Conservation (phyloP, 2,888 invertebrate species). For the Conus canariensis region DNA sequence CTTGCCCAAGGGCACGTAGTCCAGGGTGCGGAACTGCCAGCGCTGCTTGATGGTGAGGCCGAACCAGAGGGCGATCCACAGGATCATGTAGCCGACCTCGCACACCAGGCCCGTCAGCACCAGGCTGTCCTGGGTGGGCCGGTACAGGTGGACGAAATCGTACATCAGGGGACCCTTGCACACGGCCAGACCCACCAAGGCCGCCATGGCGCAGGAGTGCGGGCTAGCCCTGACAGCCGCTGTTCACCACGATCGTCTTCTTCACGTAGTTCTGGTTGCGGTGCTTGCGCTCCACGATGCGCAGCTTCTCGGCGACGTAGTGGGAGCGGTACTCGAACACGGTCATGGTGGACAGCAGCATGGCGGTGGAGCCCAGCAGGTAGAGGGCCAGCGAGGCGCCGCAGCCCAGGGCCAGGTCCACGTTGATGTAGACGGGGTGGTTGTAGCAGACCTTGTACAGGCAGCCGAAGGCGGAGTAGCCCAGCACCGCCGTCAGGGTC, state of each 20-base stretch:
- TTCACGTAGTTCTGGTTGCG: slow-evolving; percentile 59
- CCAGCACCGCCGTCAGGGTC: slow-evolving; percentile 86
- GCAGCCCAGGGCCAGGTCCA: slow-evolving; percentile 70
- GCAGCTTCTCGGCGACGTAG: slow-evolving; percentile 73
- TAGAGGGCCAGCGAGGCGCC: slow-evolving; percentile 81
- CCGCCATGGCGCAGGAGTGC: slow-evolving; percentile 89
- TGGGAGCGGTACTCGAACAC: slow-evolving; percentile 76
- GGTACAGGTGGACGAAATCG: slow-evolving; percentile 86
- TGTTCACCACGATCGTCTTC: slow-evolving; percentile 62
- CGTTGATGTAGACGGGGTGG: slow-evolving; percentile 56
- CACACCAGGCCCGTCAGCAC: slow-evolving; percentile 68
- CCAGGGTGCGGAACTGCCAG: slow-evolving; percentile 86
- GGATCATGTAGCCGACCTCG: slow-evolving; percentile 84
- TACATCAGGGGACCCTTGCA: slow-evolving; percentile 91
- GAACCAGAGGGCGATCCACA: slow-evolving; percentile 93
- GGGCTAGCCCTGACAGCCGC: slow-evolving; percentile 84
- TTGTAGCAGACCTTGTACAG: slow-evolving; percentile 84
- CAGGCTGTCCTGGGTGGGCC: slow-evolving; percentile 67
- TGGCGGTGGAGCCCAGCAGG: slow-evolving; percentile 85
- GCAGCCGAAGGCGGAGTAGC: slow-evolving; percentile 88
- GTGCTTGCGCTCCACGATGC: slow-evolving; percentile 68
- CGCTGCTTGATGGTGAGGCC: slow-evolving; percentile 87
- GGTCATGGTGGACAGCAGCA: slow-evolving; percentile 86
- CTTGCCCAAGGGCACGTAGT: slow-evolving; percentile 68
- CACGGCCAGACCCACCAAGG: slow-evolving; percentile 87